Evolutionary conservation across 1,140 invertebrate genomes (phyloP).

Genomic region (Harpegnathos saltator): DNA sequence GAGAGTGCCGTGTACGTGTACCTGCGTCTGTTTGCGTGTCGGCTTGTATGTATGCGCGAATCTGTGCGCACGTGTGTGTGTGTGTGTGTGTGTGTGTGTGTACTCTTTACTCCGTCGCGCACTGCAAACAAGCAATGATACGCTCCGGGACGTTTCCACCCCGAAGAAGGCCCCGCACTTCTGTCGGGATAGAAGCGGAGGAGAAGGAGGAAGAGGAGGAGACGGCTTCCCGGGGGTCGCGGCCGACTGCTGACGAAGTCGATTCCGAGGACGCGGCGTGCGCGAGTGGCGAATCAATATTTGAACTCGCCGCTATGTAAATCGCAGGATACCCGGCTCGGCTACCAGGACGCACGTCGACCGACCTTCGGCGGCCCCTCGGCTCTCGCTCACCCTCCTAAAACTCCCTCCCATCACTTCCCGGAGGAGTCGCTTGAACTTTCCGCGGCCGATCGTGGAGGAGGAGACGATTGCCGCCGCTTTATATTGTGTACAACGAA

Average conservation of each 20-base stretch:
- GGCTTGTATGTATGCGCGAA: not conserved
- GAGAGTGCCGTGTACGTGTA: too few species aligned
- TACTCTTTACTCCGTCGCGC: constrained; percentile 20
- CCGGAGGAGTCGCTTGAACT: constrained; percentile 27
- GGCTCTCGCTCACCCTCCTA: too few species aligned
- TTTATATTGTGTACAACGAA: constrained; percentile 27
- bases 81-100: constrained; percentile 1
- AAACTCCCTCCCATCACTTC: not conserved
- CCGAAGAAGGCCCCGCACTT: constrained; percentile 14
- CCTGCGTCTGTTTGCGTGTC: too few species aligned
- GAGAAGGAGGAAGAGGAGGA: not conserved
- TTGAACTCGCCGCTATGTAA: constrained; percentile 61
- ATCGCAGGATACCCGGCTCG: constrained; percentile 56
- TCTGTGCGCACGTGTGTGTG: not conserved
- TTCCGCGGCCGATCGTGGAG: constrained; percentile 5
- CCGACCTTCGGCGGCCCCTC: not conserved
- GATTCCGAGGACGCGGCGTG: constrained; percentile 42
- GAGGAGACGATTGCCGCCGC: not conserved
- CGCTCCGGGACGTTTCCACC: constrained; percentile 32
- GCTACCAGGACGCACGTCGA: constrained; percentile 40
- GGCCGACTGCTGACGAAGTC: constrained; percentile 56
- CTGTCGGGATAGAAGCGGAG: not conserved
- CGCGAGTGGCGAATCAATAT: constrained; percentile 51
- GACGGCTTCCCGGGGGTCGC: constrained; percentile 6
- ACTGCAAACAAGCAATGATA: constrained; percentile 60